Evolutionary conservation across 92 coral and sea anemone species (phyloP).

Genomic region (Actinernus sp.): DNA sequence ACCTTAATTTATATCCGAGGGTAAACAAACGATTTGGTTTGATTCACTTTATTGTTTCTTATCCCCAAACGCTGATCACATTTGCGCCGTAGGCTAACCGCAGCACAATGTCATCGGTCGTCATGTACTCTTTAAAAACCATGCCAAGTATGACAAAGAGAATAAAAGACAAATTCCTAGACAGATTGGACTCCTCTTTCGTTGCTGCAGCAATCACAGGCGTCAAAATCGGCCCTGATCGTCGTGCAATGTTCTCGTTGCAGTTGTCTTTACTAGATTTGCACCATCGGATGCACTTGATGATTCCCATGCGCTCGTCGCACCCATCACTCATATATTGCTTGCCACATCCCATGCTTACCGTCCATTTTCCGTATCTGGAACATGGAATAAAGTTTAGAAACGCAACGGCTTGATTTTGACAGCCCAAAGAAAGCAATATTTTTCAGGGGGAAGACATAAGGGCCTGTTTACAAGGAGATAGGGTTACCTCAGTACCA

Average conservation of each 20-base stretch:
- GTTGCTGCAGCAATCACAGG: constrained; percentile 6
- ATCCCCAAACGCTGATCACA: neutral
- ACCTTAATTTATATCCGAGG: too few relatives aligned
- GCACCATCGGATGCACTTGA: constrained; percentile 52
- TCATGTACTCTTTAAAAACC: neutral
- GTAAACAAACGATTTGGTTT: too few relatives aligned
- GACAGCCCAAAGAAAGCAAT: too few relatives aligned
- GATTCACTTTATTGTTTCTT: neutral
- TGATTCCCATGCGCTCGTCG: constrained; percentile 57
- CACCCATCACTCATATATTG: constrained; percentile 44
- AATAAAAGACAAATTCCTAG: neutral
- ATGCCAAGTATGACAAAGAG: neutral
- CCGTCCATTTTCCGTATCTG: constrained; percentile 31
- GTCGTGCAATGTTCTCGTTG: constrained; percentile 28
- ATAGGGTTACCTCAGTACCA: too few relatives aligned
- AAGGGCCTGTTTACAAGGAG: too few relatives aligned
- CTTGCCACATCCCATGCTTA: constrained; percentile 43
- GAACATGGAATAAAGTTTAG: neutral
- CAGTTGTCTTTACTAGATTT: constrained; percentile 20
- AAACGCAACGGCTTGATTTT: neutral
- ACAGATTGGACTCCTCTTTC: neutral
- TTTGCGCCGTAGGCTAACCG: constrained; percentile 20
- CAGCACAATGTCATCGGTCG: neutral
- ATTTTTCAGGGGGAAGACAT: too few relatives aligned
- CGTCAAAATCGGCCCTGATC: too few relatives aligned